Evolutionary conservation across 2,113 vertebrate genomes (phyloP).

Genomic region (Oenanthe melanoleuca): DNA sequence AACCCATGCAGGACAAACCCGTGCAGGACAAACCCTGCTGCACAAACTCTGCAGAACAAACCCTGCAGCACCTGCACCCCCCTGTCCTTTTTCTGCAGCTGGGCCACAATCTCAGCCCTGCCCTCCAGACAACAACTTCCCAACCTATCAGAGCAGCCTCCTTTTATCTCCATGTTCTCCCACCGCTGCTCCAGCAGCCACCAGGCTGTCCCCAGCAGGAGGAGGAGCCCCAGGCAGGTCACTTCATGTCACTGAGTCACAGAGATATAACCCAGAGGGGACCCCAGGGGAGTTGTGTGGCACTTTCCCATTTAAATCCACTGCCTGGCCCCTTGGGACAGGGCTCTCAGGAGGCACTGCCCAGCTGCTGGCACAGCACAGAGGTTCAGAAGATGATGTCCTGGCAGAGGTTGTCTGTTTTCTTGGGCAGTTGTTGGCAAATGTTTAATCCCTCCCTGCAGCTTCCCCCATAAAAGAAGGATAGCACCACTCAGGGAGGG

Average conservation of each 20-base stretch:
- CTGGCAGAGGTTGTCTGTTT: not conserved
- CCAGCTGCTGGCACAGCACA: not conserved
- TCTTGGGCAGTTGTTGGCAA: not conserved
- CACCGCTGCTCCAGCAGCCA: not conserved
- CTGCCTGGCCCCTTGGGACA: not conserved
- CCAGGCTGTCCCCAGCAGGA: not conserved
- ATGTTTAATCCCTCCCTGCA: not conserved
- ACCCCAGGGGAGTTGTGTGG: not conserved
- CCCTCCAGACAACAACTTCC: not conserved
- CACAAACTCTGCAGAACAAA: no score
- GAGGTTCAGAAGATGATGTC: not conserved
- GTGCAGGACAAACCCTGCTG: no score
- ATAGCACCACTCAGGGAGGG: accelerated
- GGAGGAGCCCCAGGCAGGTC: not conserved
- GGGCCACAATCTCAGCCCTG: not conserved
- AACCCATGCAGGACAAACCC: no score
- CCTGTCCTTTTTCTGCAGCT: not conserved
- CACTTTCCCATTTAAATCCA: not conserved
- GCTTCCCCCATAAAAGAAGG: not conserved
- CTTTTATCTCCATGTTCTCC: not conserved
- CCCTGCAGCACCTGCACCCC: no score
- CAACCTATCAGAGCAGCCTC: not conserved
- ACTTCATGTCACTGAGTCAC: not conserved
- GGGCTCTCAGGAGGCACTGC: not conserved
- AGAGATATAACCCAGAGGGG: not conserved